Conservation (phyloP, 1,140 invertebrate genomes). For the Zaprionus kolodkinae region DNA sequence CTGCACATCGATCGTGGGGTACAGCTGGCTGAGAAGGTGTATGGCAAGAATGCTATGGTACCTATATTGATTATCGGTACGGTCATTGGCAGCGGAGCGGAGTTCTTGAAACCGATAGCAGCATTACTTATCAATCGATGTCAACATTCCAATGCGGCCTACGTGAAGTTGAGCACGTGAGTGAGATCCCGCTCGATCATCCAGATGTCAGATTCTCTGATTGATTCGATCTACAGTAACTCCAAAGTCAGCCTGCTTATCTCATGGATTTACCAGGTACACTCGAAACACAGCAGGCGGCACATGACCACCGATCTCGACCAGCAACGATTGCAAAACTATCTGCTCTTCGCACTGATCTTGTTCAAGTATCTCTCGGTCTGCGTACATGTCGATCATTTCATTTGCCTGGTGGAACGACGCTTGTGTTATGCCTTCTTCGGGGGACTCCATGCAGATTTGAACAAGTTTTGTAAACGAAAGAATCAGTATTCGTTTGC, state of each 20-base stretch:
- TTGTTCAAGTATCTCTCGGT: conserved; percentile 50
- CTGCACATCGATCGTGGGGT: conserved; percentile 61
- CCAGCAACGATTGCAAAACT: conserved; percentile 37
- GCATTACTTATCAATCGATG: conserved; percentile 62
- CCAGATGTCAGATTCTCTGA: not conserved
- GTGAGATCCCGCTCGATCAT: conserved; percentile 7
- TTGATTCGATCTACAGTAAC: conserved; percentile 39
- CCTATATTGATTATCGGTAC: conserved; percentile 66
- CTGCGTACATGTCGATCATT: conserved; percentile 47
- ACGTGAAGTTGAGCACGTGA: conserved; percentile 66
- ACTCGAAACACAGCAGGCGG: conserved; percentile 30
- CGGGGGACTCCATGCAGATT: conserved; percentile 54
- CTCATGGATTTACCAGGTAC: conserved; percentile 36
- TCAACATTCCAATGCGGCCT: conserved; percentile 42
- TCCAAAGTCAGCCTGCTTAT: conserved; percentile 60
- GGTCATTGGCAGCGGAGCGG: conserved; percentile 65
- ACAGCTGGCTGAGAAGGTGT: conserved; percentile 34
- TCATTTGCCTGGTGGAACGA: conserved; percentile 51
- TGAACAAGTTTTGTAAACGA: conserved; percentile 52
- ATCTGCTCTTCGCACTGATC: conserved; percentile 41
- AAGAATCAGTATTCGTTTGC: conserved; percentile 12
- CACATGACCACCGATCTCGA: conserved; percentile 23
- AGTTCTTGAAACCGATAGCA: conserved; percentile 60
- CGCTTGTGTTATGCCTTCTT: conserved; percentile 58
- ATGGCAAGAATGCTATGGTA: conserved; percentile 47